Conservation (phyloP, 2,113 vertebrate species). For the Sminthopsis crassicaudata region DNA sequence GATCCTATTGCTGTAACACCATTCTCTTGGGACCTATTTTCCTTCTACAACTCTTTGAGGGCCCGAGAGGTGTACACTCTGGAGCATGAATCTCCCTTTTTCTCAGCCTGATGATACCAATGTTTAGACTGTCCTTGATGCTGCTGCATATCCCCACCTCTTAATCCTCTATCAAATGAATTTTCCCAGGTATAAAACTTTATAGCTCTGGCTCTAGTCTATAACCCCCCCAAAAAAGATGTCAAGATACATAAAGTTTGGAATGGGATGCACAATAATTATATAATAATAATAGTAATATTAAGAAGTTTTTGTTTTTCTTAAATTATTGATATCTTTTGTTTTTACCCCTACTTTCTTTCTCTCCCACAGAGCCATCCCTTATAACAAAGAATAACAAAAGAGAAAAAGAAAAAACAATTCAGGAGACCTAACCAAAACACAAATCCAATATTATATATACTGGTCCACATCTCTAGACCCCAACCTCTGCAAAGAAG, state of each 20-base stretch:
- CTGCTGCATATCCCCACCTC: not conserved
- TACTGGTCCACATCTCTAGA: not conserved
- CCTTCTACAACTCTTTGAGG: not conserved
- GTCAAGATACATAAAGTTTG: not conserved
- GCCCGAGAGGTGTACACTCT: not conserved
- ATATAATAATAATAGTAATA: no score
- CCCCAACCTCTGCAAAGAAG: not conserved
- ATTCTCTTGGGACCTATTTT: not conserved
- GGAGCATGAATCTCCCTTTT: not conserved
- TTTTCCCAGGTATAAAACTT: not conserved
- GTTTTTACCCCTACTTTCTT: not conserved
- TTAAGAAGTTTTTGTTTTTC: not conserved
- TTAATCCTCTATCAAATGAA: not conserved
- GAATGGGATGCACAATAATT: not conserved
- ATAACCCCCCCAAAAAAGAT: not conserved
- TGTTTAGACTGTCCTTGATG: not conserved
- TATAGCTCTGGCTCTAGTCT: not conserved
- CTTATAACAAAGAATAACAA: not conserved
- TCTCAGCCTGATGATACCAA: not conserved
- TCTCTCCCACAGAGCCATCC: not conserved
- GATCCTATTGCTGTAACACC: not conserved
- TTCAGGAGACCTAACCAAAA: not conserved
- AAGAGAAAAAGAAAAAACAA: not conserved
- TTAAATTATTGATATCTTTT: not conserved
- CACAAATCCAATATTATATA: not conserved